phyloP scores from a whole-genome alignment of 2,888 invertebrate genomes.

The Lysandra bellargus region DNA sequence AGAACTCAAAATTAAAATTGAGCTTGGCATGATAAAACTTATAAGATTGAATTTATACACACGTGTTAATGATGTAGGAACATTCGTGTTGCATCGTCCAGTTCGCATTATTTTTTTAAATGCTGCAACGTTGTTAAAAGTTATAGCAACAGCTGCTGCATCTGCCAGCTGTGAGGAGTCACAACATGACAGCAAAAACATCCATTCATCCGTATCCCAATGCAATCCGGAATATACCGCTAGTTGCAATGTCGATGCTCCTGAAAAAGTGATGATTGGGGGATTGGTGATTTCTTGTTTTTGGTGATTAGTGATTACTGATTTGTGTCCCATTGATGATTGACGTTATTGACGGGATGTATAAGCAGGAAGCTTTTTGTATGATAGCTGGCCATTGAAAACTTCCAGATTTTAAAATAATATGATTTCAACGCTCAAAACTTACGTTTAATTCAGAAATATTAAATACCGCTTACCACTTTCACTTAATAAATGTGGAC shows the following conservation, averaged over 20 bases:
- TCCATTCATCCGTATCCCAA: conserved; percentile 65
- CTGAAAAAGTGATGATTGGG: conserved; percentile 47
- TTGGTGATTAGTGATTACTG: too few relatives aligned
- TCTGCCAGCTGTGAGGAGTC: conserved; percentile 75
- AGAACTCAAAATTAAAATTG: too few relatives aligned
- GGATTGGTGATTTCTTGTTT: background rate
- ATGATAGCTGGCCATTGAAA: too few relatives aligned
- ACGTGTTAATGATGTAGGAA: conserved; percentile 73
- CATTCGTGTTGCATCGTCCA: conserved; percentile 68
- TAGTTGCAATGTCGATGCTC: conserved; percentile 70
- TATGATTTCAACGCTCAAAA: background rate
- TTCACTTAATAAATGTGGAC: conserved; percentile 67
- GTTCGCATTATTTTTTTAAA: conserved; percentile 64
- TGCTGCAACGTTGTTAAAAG: conserved; percentile 64
- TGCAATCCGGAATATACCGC: conserved; percentile 67
- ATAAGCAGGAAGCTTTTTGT: too few relatives aligned
- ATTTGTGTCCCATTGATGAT: too few relatives aligned
- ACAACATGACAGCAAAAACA: conserved; percentile 63
- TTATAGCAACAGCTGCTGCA: conserved; percentile 71
- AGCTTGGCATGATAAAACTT: too few relatives aligned
- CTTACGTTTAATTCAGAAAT: too few relatives aligned
- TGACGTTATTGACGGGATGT: too few relatives aligned
- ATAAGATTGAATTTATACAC: conserved; percentile 1
- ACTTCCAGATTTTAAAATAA: too few relatives aligned
- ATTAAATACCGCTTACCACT: conserved; percentile 54